Conservation (phyloP, 2,797 vertebrate species). For the Sebastes trivittatus region DNA sequence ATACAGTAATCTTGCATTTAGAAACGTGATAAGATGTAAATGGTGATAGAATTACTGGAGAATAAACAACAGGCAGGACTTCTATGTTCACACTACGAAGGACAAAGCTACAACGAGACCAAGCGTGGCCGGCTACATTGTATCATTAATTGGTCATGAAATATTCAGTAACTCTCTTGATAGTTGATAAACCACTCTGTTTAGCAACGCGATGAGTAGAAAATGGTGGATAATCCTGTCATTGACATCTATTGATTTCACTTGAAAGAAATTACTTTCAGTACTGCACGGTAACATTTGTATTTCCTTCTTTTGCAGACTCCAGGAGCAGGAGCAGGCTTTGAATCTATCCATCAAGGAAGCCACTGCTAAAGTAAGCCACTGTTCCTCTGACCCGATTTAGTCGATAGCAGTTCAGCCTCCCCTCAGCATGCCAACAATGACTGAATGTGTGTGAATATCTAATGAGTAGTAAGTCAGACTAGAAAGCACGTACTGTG, state of each 20-base stretch:
- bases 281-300: neutral
- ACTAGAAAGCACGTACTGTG: constrained; percentile 25
- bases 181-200: neutral
- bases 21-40: too few relatives aligned
- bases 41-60: too few relatives aligned
- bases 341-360: constrained; percentile 87
- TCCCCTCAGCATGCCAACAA: constrained; percentile 1
- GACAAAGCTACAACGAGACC: too few relatives aligned
- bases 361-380: constrained; percentile 89
- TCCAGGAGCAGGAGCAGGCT: constrained; percentile 86
- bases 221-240: neutral
- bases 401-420: neutral
- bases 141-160: too few relatives aligned
- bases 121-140: too few relatives aligned
- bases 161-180: too few relatives aligned
- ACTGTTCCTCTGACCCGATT: constrained; percentile 14
- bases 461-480: constrained; percentile 33
- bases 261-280: neutral
- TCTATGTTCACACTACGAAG: too few relatives aligned
- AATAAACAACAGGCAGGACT: too few relatives aligned
- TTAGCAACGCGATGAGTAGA: neutral
- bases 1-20: too few relatives aligned
- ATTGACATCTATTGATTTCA: neutral
- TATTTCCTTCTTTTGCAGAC: constrained; percentile 80
- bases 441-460: constrained; percentile 47